Evolutionary conservation across 1,140 invertebrate genomes (phyloP), one percentile per base, ranked within the genome.

Genomic region (Drosophila watanabei): DNA sequence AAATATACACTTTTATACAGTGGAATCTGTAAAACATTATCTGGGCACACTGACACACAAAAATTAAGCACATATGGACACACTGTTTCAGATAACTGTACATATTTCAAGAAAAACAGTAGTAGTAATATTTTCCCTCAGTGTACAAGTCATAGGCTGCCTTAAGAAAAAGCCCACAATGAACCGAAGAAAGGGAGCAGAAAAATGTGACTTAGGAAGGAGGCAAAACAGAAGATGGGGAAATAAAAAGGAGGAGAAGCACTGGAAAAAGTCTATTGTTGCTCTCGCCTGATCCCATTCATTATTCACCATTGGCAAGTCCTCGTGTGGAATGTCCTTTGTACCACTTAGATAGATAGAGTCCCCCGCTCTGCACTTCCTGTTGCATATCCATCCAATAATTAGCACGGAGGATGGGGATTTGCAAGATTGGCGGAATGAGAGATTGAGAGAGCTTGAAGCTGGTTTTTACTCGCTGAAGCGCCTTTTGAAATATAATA

Each of bases 331-430:
- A 73, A 75, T 75, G 70, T 75, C 72, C 59, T 75, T 75, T 75
- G 70, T 75, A 18, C n/a, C 64, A 69, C 49, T 41, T 56, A 51
- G 33, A 28, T 41, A 28, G 72, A 46, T 75, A 51, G 14, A 49
- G 33, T 16, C 14, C 24, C 63, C 11, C 30, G 11, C 52, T 33
- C 24, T 35, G 39, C 58, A 30, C 52, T 46, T 48, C 79, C 75
- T 56, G 57, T 71, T 80, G 63, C 76, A 80, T 58, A 69, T 66
- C 64, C 77, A 35, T 51, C 18, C 77, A 68, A 82, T 87, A 87
- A 86, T 87, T 86, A 87, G 61, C 69, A 46, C 37, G 35, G 10
- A 52, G 54, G 24, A 35, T 39, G 61, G 5, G 24, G 20, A n/a
- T 13, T 14, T 2, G 7, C 16, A 20, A 24, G 24, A n/a, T 35